Evolutionary conservation across 1,140 invertebrate genomes (phyloP).

Genomic region (Eriocheir sinensis): DNA sequence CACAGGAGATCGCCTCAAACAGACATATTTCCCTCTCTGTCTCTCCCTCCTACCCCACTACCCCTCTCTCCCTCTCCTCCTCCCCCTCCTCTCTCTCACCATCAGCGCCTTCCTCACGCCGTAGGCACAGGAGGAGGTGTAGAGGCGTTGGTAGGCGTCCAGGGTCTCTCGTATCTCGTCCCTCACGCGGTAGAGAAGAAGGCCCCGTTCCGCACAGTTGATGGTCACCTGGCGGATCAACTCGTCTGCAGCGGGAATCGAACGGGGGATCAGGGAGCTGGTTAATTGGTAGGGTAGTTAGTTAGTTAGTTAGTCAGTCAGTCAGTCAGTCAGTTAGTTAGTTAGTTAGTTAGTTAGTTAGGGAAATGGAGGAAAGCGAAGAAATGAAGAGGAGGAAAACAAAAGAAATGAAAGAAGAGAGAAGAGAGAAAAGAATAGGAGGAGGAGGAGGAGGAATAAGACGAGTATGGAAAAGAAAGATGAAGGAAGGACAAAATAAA

Average conservation of each 20-base stretch:
- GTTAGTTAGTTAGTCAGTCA: too few relatives aligned
- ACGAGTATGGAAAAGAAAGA: background rate
- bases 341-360: too few relatives aligned
- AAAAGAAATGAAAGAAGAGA: background rate
- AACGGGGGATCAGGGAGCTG: background rate
- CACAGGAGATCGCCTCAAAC: background rate
- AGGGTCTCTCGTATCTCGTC: constrained; percentile 98
- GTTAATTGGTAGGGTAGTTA: too few relatives aligned
- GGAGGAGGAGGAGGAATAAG: background rate
- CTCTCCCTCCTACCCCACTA: background rate
- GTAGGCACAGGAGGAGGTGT: constrained; percentile 98
- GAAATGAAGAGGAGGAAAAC: background rate
- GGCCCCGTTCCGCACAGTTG: constrained; percentile 97
- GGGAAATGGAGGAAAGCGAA: too few relatives aligned
- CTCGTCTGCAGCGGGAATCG: constrained; percentile 86
- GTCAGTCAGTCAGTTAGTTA: too few relatives aligned
- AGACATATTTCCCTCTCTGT: background rate
- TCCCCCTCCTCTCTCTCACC: background rate
- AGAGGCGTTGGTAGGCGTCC: constrained; percentile 95
- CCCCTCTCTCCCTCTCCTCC: background rate
- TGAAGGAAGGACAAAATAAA: background rate
- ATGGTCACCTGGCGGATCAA: constrained; percentile 97
- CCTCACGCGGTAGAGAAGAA: constrained; percentile 93
- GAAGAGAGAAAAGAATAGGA: background rate
- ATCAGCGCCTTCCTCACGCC: constrained; percentile 95